These are phyloP conservation scores for Choristoneura fumiferana DNA, from an alignment of 1,140 invertebrate genomes.

Conservation along the genomic window DNA sequence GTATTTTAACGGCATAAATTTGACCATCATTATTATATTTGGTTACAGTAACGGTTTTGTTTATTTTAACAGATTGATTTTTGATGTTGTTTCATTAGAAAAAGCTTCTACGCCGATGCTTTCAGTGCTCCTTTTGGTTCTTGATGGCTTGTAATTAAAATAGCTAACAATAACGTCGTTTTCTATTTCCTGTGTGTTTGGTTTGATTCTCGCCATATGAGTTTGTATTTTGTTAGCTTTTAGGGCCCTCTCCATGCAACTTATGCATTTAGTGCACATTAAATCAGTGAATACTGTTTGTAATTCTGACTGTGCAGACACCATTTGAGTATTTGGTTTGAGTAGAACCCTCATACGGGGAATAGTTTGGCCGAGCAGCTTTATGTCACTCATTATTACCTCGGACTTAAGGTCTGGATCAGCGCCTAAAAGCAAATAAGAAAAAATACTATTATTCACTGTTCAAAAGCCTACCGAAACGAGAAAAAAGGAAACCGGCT, in stretches of 20 bases:
- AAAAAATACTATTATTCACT: neutral
- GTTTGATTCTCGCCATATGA: slow-evolving; percentile 24
- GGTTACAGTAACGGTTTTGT: slow-evolving; percentile 38
- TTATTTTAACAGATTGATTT: slow-evolving; percentile 32
- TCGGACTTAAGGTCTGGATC: neutral
- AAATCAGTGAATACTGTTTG: slow-evolving; percentile 44
- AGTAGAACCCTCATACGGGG: slow-evolving; percentile 33
- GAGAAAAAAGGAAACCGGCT: no score
- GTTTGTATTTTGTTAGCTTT: slow-evolving; percentile 37
- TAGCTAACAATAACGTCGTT: slow-evolving; percentile 26
- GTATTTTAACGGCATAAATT: slow-evolving; percentile 56
- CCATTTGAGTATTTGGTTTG: slow-evolving; percentile 29
- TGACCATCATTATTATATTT: slow-evolving; percentile 50
- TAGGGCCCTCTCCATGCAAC: slow-evolving; percentile 54
- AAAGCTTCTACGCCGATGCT: slow-evolving; percentile 18
- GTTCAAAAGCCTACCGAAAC: no score
- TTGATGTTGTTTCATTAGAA: slow-evolving; percentile 30
- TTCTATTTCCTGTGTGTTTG: slow-evolving; percentile 32
- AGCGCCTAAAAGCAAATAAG: neutral
- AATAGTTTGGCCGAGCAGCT: slow-evolving; percentile 6
- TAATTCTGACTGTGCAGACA: slow-evolving; percentile 34
- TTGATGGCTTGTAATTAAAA: neutral
- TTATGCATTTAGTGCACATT: slow-evolving; percentile 36
- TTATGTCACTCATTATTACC: slow-evolving; percentile 5
- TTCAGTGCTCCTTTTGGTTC: slow-evolving; percentile 18